phyloP scores from a whole-genome alignment of 2,888 invertebrate genomes.

The Protula sp. region DNA sequence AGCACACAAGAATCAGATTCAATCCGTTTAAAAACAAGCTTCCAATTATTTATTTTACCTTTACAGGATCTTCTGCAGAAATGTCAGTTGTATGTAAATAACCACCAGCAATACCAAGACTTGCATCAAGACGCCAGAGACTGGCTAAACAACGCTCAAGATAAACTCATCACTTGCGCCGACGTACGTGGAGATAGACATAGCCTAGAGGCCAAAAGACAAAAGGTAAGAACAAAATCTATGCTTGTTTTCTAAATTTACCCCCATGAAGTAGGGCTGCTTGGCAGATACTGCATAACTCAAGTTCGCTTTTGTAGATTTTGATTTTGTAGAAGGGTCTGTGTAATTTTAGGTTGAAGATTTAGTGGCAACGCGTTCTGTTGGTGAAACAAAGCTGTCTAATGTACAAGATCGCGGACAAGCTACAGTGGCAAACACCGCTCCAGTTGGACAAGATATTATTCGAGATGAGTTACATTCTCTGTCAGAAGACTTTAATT shows the following conservation, averaged over 20 bases:
- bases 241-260: too few relatives aligned
- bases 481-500: slow-evolving; percentile 14
- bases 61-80: slow-evolving; percentile 31
- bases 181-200: slow-evolving; percentile 42
- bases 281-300: too few relatives aligned
- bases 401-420: slow-evolving; percentile 70
- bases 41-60: neutral
- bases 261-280: too few relatives aligned
- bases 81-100: slow-evolving; percentile 71
- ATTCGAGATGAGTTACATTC: slow-evolving; percentile 23
- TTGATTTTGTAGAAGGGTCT: too few relatives aligned
- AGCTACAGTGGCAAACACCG: slow-evolving; percentile 61
- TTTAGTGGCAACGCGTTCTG: slow-evolving; percentile 71
- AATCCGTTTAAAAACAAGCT: too few relatives aligned
- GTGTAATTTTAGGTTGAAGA: slow-evolving; percentile 60
- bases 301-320: too few relatives aligned
- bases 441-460: slow-evolving; percentile 73
- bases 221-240: slow-evolving; percentile 28
- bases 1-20: too few relatives aligned
- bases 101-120: slow-evolving; percentile 81
- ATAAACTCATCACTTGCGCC: slow-evolving; percentile 54
- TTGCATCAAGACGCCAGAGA: slow-evolving; percentile 77
- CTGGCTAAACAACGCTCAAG: slow-evolving; percentile 74
- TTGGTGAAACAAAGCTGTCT: slow-evolving; percentile 72
- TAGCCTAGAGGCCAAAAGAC: slow-evolving; percentile 38